These are phyloP conservation scores for Calcarius lapponicus DNA, from an alignment of 2,797 vertebrate genomes.

Conservation along the genomic window DNA sequence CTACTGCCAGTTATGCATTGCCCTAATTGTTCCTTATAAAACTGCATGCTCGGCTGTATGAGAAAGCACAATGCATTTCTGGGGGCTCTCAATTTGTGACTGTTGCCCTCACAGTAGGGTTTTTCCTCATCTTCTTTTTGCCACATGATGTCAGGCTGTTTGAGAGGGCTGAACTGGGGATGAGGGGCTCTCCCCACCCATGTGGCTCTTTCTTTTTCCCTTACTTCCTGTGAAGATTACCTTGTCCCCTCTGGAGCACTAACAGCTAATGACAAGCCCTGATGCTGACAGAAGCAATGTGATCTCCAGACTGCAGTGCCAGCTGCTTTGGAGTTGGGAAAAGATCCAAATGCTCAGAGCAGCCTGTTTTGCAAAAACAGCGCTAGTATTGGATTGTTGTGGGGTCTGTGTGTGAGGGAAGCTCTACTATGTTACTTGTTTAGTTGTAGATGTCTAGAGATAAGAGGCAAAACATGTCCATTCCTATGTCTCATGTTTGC, in stretches of 20 bases:
- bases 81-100: not conserved
- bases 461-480: not conserved
- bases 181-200: not conserved
- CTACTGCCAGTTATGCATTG: not conserved
- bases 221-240: not conserved
- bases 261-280: not conserved
- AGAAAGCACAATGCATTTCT: not conserved
- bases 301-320: not conserved
- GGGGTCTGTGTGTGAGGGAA: not conserved
- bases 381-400: not conserved
- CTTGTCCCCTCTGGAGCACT: not conserved
- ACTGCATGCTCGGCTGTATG: not conserved
- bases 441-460: not conserved
- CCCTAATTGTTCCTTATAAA: slow-evolving; percentile 2
- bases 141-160: not conserved
- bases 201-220: not conserved
- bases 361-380: not conserved
- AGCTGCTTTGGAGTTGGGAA: slow-evolving; percentile 27
- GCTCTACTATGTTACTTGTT: not conserved
- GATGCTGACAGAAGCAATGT: not conserved
- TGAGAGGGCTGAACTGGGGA: not conserved
- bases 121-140: not conserved
- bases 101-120: not conserved
- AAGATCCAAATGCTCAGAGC: not conserved
- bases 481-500: not conserved